Base-by-base conservation (phyloP, 92 coral and sea anemone species). In the Diadumene lineata region DNA sequence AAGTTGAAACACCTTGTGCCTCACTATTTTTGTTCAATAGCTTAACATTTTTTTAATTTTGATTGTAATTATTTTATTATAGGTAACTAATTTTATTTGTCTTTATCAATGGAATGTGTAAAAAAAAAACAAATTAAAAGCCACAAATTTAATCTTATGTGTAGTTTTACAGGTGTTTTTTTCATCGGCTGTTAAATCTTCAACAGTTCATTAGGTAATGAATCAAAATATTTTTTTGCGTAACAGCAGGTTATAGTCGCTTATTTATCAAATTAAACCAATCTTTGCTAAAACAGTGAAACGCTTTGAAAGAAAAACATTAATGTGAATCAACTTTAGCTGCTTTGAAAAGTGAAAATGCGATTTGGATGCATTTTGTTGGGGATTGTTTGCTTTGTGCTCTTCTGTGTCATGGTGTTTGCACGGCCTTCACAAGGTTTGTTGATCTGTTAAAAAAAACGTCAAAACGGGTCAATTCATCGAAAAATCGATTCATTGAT, bases 191-290 rank as follows among this genome's bases (percentile, higher is more conserved):
- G 63, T 70, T 32, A 58, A 46, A 1, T 23, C 55, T 32, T 69
- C 56, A 66, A 56, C 77, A 72, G 32, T 56, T 57, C 28, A 56
- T 72, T 72, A 72, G 65, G 66, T 72, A 25, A 72, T 72, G 25
- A 33, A 33, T 31, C 13, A 56, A 23, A 56, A 0, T 26, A 72
- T 38, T 26, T 13, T 13, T n/a, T 72, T 29, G 38, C 77, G 77
- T 72, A 56, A 72, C 44, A 30, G 55, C 77, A 72, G 77, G 77
- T 70, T 28, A 1, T 57, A n/a, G 25, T n/a, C 18, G 27, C 0
- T 24, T 72, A 48, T 72, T 72, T 56, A 56, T n/a, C 66, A 56
- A 17, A 31, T 31, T n/a, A 28, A n/a, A 1, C 1, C 34, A 27
- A 53, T 53, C 58, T 21, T 44, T 17, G 9, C 17, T 8, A 44